A percentile compares a stretch with the other conserved stretches of the same genome.
Evolutionary conservation across 1,140 invertebrate species (phyloP).

Genomic region (Heliconius eleuchia): DNA sequence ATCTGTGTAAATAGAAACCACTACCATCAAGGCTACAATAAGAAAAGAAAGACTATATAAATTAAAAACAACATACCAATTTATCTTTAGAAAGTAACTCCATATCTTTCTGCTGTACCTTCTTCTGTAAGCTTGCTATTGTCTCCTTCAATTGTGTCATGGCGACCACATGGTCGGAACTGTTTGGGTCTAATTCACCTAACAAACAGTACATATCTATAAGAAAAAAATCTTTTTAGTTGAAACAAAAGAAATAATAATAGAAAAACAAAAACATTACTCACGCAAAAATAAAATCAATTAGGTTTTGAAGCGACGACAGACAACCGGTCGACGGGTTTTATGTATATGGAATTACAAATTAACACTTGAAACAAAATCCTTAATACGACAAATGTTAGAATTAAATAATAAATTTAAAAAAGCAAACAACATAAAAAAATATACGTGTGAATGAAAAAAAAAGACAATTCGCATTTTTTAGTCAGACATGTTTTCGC

Average conservation of each 20-base stretch:
- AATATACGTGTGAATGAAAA: too few species aligned
- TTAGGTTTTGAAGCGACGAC: not conserved
- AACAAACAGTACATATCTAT: slow-evolving; percentile 39
- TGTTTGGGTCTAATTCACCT: slow-evolving; percentile 89
- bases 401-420: too few species aligned
- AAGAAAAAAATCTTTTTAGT: slow-evolving; percentile 24
- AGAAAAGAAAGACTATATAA: too few species aligned
- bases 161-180: slow-evolving; percentile 95
- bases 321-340: not conserved
- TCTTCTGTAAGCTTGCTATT: slow-evolving; percentile 95
- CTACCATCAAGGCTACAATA: too few species aligned
- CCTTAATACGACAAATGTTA: slow-evolving; percentile 1
- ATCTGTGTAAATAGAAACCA: too few species aligned
- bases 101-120: slow-evolving; percentile 91
- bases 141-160: slow-evolving; percentile 97
- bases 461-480: too few species aligned
- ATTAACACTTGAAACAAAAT: slow-evolving; percentile 22
- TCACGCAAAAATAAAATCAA: slow-evolving; percentile 9
- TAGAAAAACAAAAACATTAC: slow-evolving; percentile 25
- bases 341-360: slow-evolving; percentile 17
- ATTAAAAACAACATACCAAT: slow-evolving; percentile 83
- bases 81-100: slow-evolving; percentile 95
- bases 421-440: too few species aligned
- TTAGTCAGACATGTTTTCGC: too few species aligned
- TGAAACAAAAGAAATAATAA: slow-evolving; percentile 26